Evolutionary conservation across 2,113 vertebrate genomes (phyloP), one percentile per base, ranked within the genome.

Genomic region (Rhynchomys soricoides): DNA sequence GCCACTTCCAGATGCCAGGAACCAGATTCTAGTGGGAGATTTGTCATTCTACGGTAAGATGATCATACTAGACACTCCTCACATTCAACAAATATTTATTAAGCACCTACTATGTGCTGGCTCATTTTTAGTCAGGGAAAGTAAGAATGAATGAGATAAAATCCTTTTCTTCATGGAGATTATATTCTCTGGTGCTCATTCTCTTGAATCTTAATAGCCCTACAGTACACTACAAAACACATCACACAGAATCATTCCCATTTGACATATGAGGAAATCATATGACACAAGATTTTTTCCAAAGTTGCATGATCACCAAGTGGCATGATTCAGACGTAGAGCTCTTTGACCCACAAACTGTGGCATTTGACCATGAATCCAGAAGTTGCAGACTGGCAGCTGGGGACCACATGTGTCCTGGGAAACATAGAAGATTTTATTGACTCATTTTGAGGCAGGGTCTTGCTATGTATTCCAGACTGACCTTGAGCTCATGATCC

Each of bases 191-290:
- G 57, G 16, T 78, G 3, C 29, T 55, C 85, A 34, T 48, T 57
- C 29, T 31, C 64, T 82, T 73, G 70, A 68, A 31, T 71, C 21
- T 70, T 57, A 55, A 17, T 4, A 50, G 43, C 31, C 7, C 31
- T 79, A 2, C 17, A 77, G 73, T 55, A 22, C 37, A 91, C 78
- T 85, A 19, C 6, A 59, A 86, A 31, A 22, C 64, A 86, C 68
- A 43, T 62, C 81, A 90, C 43, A 43, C 68, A 45, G 34, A 82
- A 43, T 70, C 5, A 62, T 81, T 52, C 45, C 79, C 17, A 55
- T 2, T 68, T 95, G 91, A 55, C 24, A 68, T 29, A 86, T 50
- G 15, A 97, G 8, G 79, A 95, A 93, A 92, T 86, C 43, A 7
- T 43, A 7, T 43, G 68, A 40, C 40, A 68, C 8, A 50, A 74